Evolutionary conservation across 1,140 invertebrate genomes (phyloP).

Genomic region (Leptinotarsa lineolata): DNA sequence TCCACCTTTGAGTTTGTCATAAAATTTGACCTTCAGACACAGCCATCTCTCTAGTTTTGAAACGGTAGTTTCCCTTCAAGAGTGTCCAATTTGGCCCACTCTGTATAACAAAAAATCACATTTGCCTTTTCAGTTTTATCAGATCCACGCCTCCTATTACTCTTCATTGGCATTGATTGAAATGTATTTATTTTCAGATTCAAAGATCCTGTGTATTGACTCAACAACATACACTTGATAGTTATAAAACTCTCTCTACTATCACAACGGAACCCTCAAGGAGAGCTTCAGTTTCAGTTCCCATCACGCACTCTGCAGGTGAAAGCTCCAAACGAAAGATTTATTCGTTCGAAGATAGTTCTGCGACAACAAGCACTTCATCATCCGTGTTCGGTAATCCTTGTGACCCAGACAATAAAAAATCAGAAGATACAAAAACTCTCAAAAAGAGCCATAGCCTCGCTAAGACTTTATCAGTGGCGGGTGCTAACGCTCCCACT

Average conservation of each 20-base stretch:
- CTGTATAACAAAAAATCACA: no score
- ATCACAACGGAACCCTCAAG: conserved; percentile 51
- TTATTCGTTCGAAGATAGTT: conserved; percentile 57
- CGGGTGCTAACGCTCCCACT: conserved; percentile 62
- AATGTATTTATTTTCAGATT: conserved; percentile 28
- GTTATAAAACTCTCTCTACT: conserved; percentile 54
- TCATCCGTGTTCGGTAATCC: conserved; percentile 51
- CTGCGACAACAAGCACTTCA: conserved; percentile 48
- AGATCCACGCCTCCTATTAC: no score
- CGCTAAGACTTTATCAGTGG: conserved; percentile 52
- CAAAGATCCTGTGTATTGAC: conserved; percentile 60
- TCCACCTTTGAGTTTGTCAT: no score
- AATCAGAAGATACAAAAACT: conserved; percentile 40
- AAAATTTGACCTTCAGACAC: no score
- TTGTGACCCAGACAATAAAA: conserved; percentile 55
- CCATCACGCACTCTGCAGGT: conserved; percentile 49
- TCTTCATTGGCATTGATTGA: background rate
- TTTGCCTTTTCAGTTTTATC: no score
- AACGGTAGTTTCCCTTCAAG: no score
- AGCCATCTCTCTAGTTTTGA: no score
- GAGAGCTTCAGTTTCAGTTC: conserved; percentile 57
- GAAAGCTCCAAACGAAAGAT: conserved; percentile 51
- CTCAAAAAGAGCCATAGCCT: conserved; percentile 54
- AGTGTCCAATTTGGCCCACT: no score
- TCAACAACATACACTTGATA: conserved; percentile 66